Conservation (phyloP, 2,113 vertebrate genomes). For the Xiphophorus couchianus region DNA sequence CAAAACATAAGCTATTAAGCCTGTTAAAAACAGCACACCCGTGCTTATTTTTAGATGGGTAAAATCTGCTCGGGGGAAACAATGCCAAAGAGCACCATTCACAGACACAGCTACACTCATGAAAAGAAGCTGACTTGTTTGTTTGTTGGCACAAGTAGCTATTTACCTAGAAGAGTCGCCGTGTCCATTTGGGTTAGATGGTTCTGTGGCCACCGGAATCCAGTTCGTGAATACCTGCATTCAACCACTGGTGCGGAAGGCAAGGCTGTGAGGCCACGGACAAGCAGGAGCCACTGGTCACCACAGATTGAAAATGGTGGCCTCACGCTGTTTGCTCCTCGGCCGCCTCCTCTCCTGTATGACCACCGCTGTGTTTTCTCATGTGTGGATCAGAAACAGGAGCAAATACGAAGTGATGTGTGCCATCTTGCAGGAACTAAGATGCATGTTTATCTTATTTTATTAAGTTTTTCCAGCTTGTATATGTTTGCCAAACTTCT, state of each 20-base stretch:
- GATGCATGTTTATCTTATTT: conserved; percentile 55
- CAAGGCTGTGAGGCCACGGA: conserved; percentile 64
- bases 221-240: conserved; percentile 79
- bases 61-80: conserved; percentile 36
- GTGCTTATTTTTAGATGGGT: conserved; percentile 54
- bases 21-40: conserved; percentile 44
- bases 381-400: conserved; percentile 70
- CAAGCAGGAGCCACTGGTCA: conserved; percentile 77
- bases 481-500: conserved; percentile 45
- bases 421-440: conserved; percentile 48
- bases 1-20: conserved; percentile 53
- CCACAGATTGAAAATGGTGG: conserved; percentile 77
- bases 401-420: conserved; percentile 73
- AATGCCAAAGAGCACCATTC: conserved; percentile 45
- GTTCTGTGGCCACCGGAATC: conserved; percentile 74
- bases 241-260: conserved; percentile 62
- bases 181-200: conserved; percentile 69
- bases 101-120: conserved; percentile 23
- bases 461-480: conserved; percentile 39
- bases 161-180: conserved; percentile 79
- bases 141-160: conserved; percentile 46
- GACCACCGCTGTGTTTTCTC: conserved; percentile 72
- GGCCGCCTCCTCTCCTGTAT: conserved; percentile 63
- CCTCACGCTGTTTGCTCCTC: conserved; percentile 71
- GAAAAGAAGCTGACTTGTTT: conserved; percentile 22